A percentile compares a stretch with the other conserved stretches of the same genome.
phyloP scores from a whole-genome alignment of 2,888 invertebrate genomes.

The Morpho achilles region DNA sequence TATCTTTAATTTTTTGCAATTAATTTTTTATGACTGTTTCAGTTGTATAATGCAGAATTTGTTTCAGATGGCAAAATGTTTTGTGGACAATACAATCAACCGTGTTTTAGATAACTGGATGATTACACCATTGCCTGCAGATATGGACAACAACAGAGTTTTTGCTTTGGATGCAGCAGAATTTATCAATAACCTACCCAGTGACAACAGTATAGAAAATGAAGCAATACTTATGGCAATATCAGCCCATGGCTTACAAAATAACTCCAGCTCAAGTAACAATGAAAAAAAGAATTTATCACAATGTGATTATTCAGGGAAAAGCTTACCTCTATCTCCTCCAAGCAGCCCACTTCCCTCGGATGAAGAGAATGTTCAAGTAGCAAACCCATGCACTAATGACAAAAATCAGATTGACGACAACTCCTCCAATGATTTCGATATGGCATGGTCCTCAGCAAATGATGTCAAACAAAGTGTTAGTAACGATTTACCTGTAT shows the following conservation, averaged over 20 bases:
- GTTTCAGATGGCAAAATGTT: slow-evolving; percentile 80
- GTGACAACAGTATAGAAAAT: slow-evolving; percentile 81
- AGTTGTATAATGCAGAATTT: neutral
- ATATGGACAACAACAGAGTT: slow-evolving; percentile 51
- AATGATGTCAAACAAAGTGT: slow-evolving; percentile 36
- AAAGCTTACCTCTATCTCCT: slow-evolving; percentile 36
- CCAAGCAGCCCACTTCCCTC: slow-evolving; percentile 42
- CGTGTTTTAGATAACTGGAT: slow-evolving; percentile 81
- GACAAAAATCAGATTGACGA: slow-evolving; percentile 29
- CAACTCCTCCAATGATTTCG: slow-evolving; percentile 38
- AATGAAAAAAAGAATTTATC: slow-evolving; percentile 29
- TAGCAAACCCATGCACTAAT: slow-evolving; percentile 28
- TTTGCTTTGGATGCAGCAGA: slow-evolving; percentile 69
- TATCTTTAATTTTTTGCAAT: neutral
- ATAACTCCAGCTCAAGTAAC: slow-evolving; percentile 45
- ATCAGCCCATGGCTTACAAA: slow-evolving; percentile 83
- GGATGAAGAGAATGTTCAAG: slow-evolving; percentile 38
- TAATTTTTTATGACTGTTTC: neutral
- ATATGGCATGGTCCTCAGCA: slow-evolving; percentile 42
- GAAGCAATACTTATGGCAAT: slow-evolving; percentile 87
- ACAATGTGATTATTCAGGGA: slow-evolving; percentile 26
- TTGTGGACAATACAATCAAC: slow-evolving; percentile 85
- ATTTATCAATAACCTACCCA: slow-evolving; percentile 75
- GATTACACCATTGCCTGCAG: slow-evolving; percentile 62
- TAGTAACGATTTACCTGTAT: slow-evolving; percentile 37